phyloP scores from a whole-genome alignment of 2,113 vertebrate genomes.

The Festucalex cinctus region DNA sequence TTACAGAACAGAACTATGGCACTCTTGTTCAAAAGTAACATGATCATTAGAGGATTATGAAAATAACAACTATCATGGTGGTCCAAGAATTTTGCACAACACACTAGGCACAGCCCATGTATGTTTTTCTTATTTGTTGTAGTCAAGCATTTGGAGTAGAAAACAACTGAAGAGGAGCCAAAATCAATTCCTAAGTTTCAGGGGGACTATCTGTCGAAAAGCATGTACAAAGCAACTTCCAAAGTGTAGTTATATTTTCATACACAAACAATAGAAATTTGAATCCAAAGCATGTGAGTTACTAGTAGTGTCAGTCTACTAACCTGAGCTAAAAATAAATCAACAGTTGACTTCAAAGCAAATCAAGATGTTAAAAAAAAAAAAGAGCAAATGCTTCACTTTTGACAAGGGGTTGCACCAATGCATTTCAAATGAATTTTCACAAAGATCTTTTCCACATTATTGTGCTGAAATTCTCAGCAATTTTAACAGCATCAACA shows the following conservation, averaged over 20 bases:
- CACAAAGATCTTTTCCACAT: conserved; percentile 18
- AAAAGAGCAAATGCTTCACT: conserved; percentile 40
- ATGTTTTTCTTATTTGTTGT: background rate
- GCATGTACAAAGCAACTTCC: no score
- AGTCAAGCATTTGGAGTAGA: background rate
- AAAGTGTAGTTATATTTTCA: no score
- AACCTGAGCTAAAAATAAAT: conserved; percentile 24
- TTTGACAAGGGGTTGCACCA: conserved; percentile 65
- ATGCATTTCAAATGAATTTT: conserved; percentile 50
- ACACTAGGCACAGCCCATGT: background rate
- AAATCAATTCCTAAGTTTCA: background rate
- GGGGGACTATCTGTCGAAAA: no score
- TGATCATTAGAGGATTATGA: background rate
- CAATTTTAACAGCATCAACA: conserved; percentile 30
- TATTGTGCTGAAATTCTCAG: conserved; percentile 43
- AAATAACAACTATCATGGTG: background rate
- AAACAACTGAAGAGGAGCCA: background rate
- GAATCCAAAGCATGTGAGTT: conserved; percentile 13
- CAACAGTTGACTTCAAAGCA: conserved; percentile 19
- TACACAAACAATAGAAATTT: conserved; percentile 25
- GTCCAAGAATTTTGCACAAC: background rate
- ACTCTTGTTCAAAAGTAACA: no score
- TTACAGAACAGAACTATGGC: background rate
- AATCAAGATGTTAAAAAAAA: conserved; percentile 14
- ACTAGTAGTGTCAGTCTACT: conserved; percentile 22